Evolutionary conservation across 2,797 vertebrate species (phyloP), one percentile per base, ranked within the genome.

Genomic region (Odontamblyopus lacepedii): DNA sequence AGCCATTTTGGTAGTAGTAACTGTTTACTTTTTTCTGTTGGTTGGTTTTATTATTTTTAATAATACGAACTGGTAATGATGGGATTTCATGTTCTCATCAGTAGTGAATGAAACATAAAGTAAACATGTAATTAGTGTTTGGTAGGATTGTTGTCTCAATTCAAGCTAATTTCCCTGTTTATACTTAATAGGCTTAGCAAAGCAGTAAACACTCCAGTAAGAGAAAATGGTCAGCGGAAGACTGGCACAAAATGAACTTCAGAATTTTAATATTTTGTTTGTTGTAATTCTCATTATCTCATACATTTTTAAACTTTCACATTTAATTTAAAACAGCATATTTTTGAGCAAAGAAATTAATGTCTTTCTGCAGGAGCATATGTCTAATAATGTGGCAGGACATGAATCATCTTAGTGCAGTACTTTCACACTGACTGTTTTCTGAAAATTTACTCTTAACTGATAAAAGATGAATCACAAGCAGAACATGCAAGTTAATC

Each of bases 21-120:
- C 63, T 7, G 51, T 71, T 38, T 89, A 53, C 90, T 85, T 88
- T 67, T 38, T 44, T 2, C 3, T 69, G 65, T 60, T 63, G 38
- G 18, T n/a, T 29, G 38, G 23, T 9, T 56, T 11, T 26, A 56
- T 55, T n/a, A n/a, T 35, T 62, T 62, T 62, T 38, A 64, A 35
- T 41, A 38, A 64, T 30, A 18, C 16, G 2, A 29, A 19, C 29
- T 16, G 29, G 18, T 55, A 55, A 53, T 67, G 18, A 55, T 60
- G 26, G 30, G 4, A 18, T 12, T 48, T 61, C 0, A 30, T 67
- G 69, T 63, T 69, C 60, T 74, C 30, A 74, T n/a, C 3, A 4
- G 15, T 1, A 57, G 70, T 27, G 7, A 30, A 56, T 70, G 41
- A 68, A 50, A 0, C 4, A 51, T 26, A 72, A 70, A 64, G 32